Percentiles rank a stretch among this genome's conserved stretches.
Conservation (phyloP, 2,888 invertebrate species). For the Panopea generosa region DNA sequence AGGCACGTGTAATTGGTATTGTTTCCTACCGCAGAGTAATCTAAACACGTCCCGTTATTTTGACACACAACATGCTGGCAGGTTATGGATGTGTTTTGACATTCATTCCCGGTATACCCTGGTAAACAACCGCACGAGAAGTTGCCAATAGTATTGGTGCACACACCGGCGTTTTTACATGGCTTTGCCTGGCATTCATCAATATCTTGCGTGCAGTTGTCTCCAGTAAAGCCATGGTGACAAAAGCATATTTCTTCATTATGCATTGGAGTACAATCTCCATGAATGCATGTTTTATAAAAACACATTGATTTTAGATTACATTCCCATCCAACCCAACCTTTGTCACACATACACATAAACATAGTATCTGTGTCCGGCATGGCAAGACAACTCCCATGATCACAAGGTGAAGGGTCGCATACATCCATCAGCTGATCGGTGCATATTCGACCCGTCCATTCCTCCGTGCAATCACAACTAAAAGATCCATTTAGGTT, state of each 20-base stretch:
- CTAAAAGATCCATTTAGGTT: conserved; percentile 75
- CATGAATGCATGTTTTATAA: conserved; percentile 21
- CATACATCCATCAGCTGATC: conserved; percentile 31
- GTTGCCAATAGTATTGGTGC: conserved; percentile 50
- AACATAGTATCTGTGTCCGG: conserved; percentile 23
- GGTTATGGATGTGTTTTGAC: conserved; percentile 12
- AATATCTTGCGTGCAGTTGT: conserved; percentile 52
- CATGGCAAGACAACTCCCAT: conserved; percentile 21
- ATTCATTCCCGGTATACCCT: conserved; percentile 44
- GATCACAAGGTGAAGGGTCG: conserved; percentile 45
- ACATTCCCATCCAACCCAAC: conserved; percentile 46
- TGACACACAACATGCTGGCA: conserved; percentile 34
- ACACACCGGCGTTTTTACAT: conserved; percentile 47
- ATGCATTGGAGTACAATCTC: conserved; percentile 26
- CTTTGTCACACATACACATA: conserved; percentile 32
- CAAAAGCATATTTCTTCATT: conserved; percentile 34
- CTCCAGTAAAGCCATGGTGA: conserved; percentile 47
- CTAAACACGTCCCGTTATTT: conserved; percentile 44
- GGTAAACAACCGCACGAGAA: conserved; percentile 49
- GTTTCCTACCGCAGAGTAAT: neutral
- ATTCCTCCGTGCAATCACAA: conserved; percentile 70
- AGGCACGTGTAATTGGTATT: conserved; percentile 21
- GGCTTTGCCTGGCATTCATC: conserved; percentile 54
- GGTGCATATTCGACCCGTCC: conserved; percentile 88
- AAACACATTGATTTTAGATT: conserved; percentile 21